Evolutionary conservation across 2,888 invertebrate genomes (phyloP), one percentile per base, ranked within the genome.

Genomic region (Automeris io): DNA sequence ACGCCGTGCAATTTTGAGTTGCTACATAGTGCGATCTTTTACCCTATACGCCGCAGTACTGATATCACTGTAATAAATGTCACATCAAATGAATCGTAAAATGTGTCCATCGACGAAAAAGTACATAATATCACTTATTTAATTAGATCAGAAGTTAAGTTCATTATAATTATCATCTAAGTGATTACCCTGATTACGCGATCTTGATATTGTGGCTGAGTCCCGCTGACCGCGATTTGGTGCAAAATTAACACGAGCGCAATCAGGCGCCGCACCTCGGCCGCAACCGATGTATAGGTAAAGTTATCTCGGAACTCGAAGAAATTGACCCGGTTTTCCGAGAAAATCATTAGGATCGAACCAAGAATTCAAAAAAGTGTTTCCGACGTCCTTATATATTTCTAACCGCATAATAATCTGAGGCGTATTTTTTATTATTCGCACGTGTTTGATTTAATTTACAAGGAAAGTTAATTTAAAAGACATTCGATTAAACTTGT

Each of bases 261-360:
- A 56, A 49, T 53, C 51, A 42, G 47, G 49, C 44, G 54, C 49
- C 49, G 56, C n/a, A n/a, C n/a, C n/a, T n/a, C n/a, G n/a, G n/a
- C n/a, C n/a, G n/a, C n/a, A n/a, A n/a, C 57, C 59, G 51, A 40
- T 50, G 46, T 39, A 54, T 49, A 51, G 55, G 46, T 49, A 58
- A 59, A 39, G 49, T 44, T 38, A 54, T 61, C 58, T 65, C 63
- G 69, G 57, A 57, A 69, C 69, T 61, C 45, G 53, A 62, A 67
- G 70, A 72, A 72, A 72, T 59, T 68, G 72, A 62, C 75, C 74
- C 55, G 57, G 58, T 69, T 77, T 71, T 66, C 68, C 53, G 45
- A 65, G 69, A 68, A 74, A 69, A 78, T 72, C 66, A 55, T 64
- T 61, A 67, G 56, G 68, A 70, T 76, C 57, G 58, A 47, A 48